phyloP scores from a whole-genome alignment of 2,797 vertebrate genomes.

The Clarias pachynema region DNA sequence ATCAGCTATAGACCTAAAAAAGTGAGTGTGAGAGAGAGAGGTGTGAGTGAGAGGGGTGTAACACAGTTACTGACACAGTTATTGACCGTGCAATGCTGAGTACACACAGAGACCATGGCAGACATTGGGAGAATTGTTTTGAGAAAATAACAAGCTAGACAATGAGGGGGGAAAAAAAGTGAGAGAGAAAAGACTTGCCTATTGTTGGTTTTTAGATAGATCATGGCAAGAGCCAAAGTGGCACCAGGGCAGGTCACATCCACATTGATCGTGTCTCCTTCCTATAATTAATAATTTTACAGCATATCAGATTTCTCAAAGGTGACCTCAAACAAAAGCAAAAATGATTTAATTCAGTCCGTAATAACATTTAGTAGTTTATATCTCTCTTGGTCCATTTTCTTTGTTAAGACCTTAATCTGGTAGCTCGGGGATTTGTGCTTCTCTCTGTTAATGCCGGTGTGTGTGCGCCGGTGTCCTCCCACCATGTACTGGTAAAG shows the following conservation, averaged over 20 bases:
- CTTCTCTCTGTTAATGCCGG: constrained; percentile 89
- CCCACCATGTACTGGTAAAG: constrained; percentile 99
- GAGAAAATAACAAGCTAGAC: neutral
- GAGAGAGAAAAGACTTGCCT: constrained; percentile 73
- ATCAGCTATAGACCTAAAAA: constrained; percentile 90
- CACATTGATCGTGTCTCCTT: constrained; percentile 97
- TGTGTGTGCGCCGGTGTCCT: constrained; percentile 89
- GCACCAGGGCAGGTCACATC: constrained; percentile 97
- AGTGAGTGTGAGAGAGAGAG: neutral
- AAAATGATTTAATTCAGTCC: neutral
- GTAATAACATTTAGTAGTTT: neutral
- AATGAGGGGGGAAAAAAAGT: neutral
- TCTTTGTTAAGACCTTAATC: constrained; percentile 83
- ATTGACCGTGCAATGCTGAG: neutral
- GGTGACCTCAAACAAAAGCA: neutral
- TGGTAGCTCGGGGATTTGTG: constrained; percentile 99
- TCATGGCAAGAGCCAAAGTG: constrained; percentile 95
- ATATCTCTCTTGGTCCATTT: neutral
- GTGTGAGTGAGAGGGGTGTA: neutral
- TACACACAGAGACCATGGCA: neutral
- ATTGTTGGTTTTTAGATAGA: constrained; percentile 99
- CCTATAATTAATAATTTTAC: constrained; percentile 69
- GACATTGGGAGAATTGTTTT: neutral
- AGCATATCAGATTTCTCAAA: neutral
- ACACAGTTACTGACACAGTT: neutral